Base-by-base conservation (phyloP, 2,113 vertebrate species). In the Athene cunicularia region DNA sequence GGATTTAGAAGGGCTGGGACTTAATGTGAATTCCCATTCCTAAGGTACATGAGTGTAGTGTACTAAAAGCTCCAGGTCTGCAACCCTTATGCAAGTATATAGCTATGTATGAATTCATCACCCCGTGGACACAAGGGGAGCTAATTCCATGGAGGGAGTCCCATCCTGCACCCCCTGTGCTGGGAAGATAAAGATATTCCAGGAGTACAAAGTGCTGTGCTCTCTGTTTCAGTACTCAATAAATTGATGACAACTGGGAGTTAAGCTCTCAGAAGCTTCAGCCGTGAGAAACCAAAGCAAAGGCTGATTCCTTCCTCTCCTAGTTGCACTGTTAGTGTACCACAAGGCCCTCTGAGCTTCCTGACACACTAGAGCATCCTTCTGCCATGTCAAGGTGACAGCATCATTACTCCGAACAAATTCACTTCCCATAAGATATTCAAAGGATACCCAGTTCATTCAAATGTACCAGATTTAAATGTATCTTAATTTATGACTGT, bases 401-500 rank as follows among this genome's bases (percentile, higher is more conserved):
- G 56, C 72, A 77, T 89, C 26, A 9, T 84, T 66, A 60, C 70
- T 90, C 24, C 53, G 75, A 75, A 88, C 45, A 82, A 88, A 92
- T 86, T 84, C 35, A 47, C 79, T 96, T 96, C 86, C 87, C 26
- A 32, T 92, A 84, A 94, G 88, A 66, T 92, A 97, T 95, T 95
- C 91, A 93, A 85, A 97, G 82, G 86, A 95, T 87, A 86, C 53
- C 43, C 80, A 93, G 91, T 96, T 71, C 72, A 80, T 96, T 95
- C 89, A 90, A 97, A 96, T 96, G 94, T 87, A 92, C 92, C 95
- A 89, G 72, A 88, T 96, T 97, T 97, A 97, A 98, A 97, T 74
- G 63, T 93, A 83, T 97, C 84, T 97, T 98, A 97, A 98, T 98
- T 98, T 98, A 97, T 96, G 85, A 96, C 94, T 95, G 55, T 97